phyloP scores from a whole-genome alignment of 2,113 vertebrate genomes.

The Istiophorus platypterus region DNA sequence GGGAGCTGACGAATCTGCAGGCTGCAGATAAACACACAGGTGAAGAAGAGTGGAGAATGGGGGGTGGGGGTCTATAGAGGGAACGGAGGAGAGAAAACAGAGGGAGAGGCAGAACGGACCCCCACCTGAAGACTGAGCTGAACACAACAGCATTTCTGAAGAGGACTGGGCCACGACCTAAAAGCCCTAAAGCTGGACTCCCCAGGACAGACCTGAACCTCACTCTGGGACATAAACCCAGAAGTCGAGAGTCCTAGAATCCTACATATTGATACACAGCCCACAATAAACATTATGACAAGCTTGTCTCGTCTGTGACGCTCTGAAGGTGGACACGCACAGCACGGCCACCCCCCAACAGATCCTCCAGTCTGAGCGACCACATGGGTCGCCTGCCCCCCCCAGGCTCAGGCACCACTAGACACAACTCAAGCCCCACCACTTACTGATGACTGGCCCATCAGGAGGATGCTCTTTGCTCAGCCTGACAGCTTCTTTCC shows the following conservation, averaged over 20 bases:
- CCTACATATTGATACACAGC: background rate
- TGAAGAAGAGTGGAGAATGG: constrained; percentile 39
- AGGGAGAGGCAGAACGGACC: constrained; percentile 43
- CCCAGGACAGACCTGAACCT: background rate
- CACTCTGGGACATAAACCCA: background rate
- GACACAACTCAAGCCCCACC: too few relatives aligned
- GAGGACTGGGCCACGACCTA: constrained; percentile 7
- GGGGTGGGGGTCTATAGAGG: background rate
- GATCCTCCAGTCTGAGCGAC: too few relatives aligned
- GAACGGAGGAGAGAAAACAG: constrained; percentile 5
- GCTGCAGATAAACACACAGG: constrained; percentile 68
- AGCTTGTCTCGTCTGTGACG: too few relatives aligned
- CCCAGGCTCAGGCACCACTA: too few relatives aligned
- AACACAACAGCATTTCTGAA: constrained; percentile 32
- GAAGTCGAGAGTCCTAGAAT: background rate
- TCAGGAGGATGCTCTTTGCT: too few relatives aligned
- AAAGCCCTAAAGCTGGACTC: constrained; percentile 12
- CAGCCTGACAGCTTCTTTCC: too few relatives aligned
- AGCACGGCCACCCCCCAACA: too few relatives aligned
- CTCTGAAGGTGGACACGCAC: too few relatives aligned
- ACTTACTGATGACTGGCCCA: too few relatives aligned
- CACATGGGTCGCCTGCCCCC: too few relatives aligned
- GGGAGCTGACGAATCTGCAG: constrained; percentile 52
- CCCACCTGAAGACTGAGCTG: constrained; percentile 34
- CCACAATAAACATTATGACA: too few relatives aligned